These are phyloP conservation scores for Linurgus olivaceus DNA, from an alignment of 2,797 vertebrate genomes.

Conservation along the genomic window DNA sequence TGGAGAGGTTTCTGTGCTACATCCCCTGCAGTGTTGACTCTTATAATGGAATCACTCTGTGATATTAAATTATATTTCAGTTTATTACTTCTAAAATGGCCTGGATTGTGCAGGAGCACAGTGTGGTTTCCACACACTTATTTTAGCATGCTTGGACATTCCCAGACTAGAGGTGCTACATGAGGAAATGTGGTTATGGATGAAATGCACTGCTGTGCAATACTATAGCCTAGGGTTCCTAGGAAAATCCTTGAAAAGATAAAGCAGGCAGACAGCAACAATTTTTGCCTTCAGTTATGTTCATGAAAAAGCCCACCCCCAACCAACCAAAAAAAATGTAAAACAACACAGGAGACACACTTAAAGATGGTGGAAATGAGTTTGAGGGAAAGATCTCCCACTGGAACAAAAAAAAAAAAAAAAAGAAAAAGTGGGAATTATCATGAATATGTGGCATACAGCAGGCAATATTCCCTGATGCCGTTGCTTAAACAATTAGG, in stretches of 20 bases:
- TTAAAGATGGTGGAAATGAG: not conserved
- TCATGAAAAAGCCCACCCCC: not conserved
- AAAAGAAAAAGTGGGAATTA: not conserved
- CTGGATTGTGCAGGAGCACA: not conserved
- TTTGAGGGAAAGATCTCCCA: not conserved
- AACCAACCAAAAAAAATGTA: not conserved
- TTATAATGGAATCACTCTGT: not conserved
- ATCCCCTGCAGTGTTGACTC: not conserved
- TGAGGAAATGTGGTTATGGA: not conserved
- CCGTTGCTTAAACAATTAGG: not conserved
- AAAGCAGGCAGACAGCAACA: not conserved
- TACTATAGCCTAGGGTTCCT: not conserved
- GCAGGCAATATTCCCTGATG: not conserved
- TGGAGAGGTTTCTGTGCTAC: not conserved
- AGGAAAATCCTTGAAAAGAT: not conserved
- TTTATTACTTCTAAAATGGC: not conserved
- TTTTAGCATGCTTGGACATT: not conserved
- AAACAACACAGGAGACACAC: not conserved
- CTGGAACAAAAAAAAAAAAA: not conserved
- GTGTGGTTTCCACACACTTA: not conserved
- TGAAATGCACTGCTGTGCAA: not conserved
- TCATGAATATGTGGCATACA: not conserved
- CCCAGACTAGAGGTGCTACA: not conserved
- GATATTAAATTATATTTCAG: constrained; percentile 4
- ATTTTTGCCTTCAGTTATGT: not conserved